Base-by-base conservation (phyloP, 2,113 vertebrate species). In the Stomatorhinus ivindoensis region DNA sequence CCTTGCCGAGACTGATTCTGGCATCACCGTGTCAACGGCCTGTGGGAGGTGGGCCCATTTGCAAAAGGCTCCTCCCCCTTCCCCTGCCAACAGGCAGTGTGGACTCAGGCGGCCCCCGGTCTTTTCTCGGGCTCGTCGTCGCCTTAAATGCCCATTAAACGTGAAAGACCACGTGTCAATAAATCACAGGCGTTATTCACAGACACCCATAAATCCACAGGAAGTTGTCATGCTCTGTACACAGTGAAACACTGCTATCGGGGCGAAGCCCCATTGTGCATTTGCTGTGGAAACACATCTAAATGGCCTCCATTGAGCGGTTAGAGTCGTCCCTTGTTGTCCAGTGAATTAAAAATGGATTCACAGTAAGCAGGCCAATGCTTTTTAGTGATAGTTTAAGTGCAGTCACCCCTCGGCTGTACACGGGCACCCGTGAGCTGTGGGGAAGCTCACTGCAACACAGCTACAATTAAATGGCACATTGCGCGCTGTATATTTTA, bases 301-400 rank as follows among this genome's bases (percentile, higher is more conserved):
- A 87, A 65, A 42, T 50, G 47, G 19, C 53, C 51, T 61, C n/a
- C 27, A 87, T 87, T 44, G 73, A 86, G 48, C 48, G 27, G 27
- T 86, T 86, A 86, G n/a, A 27, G 13, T 61, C 27, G 31, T 44
- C 17, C n/a, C 44, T 87, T 87, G 50, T 87, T 53, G 50, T 55
- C n/a, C 31, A 42, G 87, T 87, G 39, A 44, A 87, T 87, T 55
- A 53, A 53, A 87, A 55, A 87, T 53, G 31, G 48, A 87, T 87
- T 65, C 55, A 42, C 35, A 46, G 27, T 65, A 61, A 65, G 42
- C 55, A 61, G 55, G 35, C 53, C 35, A 61, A 50, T 61, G 31
- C 13, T 65, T 58, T 31, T 42, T 87, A 53, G 31, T 65, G 55
- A 47, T 84, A 84, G 58, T 69, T 88, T 69, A 88, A 69, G 44